phyloP scores from a whole-genome alignment of 1,140 invertebrate species.

The Whitmania pigra region DNA sequence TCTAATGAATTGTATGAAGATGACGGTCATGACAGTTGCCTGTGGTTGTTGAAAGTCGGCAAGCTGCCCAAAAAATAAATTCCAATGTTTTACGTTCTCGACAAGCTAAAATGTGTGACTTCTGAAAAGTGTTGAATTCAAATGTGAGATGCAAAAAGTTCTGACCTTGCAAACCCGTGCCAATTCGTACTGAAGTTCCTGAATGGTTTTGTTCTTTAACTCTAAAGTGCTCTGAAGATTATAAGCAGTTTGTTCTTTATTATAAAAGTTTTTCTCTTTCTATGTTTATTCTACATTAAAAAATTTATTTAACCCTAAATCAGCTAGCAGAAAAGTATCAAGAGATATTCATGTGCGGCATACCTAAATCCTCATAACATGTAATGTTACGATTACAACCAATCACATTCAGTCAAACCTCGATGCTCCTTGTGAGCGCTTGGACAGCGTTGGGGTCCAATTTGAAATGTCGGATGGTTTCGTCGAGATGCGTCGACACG shows the following conservation, averaged over 20 bases:
- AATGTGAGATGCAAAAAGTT: neutral
- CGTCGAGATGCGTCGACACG: slow-evolving; percentile 54
- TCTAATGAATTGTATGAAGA: too few relatives aligned
- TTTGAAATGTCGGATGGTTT: slow-evolving; percentile 52
- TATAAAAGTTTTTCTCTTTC: too few relatives aligned
- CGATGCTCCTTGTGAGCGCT: slow-evolving; percentile 51
- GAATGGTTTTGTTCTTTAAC: slow-evolving; percentile 63
- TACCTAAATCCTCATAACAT: neutral
- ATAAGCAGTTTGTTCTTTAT: neutral
- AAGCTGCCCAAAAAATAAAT: too few relatives aligned
- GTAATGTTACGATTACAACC: neutral
- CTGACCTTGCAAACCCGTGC: slow-evolving; percentile 57
- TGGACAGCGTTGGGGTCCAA: slow-evolving; percentile 49
- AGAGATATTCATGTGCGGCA: neutral
- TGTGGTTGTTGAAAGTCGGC: too few relatives aligned
- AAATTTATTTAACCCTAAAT: too few relatives aligned
- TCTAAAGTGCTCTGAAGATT: slow-evolving; percentile 48
- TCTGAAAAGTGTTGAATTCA: neutral
- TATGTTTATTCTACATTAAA: too few relatives aligned
- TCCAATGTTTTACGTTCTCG: too few relatives aligned
- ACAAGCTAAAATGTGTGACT: neutral
- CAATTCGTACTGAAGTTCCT: slow-evolving; percentile 67
- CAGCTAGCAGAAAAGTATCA: neutral
- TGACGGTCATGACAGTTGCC: too few relatives aligned
- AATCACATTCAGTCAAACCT: slow-evolving; percentile 40